Conservation (phyloP, 2,888 invertebrate species). For the Tetragonisca angustula region DNA sequence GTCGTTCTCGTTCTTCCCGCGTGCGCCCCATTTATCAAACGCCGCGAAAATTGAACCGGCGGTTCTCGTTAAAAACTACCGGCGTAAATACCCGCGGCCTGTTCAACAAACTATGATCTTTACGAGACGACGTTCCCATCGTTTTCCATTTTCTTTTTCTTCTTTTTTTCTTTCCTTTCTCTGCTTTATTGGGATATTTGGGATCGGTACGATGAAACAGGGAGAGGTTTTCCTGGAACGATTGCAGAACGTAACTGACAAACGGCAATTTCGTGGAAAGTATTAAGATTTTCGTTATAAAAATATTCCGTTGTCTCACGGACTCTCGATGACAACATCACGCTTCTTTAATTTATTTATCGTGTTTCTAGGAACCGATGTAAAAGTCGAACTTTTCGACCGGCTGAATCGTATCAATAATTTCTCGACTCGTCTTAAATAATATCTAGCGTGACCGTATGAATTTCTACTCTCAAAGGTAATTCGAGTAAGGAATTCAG, state of each 20-base stretch:
- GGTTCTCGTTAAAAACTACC: constrained; percentile 39
- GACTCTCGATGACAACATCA: too few relatives aligned
- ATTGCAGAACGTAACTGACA: not conserved
- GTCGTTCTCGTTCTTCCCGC: constrained; percentile 54
- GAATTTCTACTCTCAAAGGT: not conserved
- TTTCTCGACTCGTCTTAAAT: not conserved
- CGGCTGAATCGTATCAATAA: too few relatives aligned
- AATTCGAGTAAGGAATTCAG: not conserved
- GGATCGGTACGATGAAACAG: not conserved
- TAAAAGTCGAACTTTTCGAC: too few relatives aligned
- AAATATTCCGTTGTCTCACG: not conserved
- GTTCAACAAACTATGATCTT: constrained; percentile 12
- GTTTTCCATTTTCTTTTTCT: not conserved
- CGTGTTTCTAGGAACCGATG: too few relatives aligned
- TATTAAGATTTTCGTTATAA: not conserved
- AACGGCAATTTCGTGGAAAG: not conserved
- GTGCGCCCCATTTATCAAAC: constrained; percentile 59
- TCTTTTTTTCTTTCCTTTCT: too few relatives aligned
- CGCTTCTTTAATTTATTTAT: too few relatives aligned
- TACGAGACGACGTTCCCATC: not conserved
- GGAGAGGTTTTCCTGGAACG: not conserved
- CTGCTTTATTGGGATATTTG: not conserved
- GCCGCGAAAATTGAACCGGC: constrained; percentile 46
- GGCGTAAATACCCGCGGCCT: constrained; percentile 4
- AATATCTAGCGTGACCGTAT: too few relatives aligned